Conservation (phyloP, 1,140 invertebrate species). For the Drosophila lini region DNA sequence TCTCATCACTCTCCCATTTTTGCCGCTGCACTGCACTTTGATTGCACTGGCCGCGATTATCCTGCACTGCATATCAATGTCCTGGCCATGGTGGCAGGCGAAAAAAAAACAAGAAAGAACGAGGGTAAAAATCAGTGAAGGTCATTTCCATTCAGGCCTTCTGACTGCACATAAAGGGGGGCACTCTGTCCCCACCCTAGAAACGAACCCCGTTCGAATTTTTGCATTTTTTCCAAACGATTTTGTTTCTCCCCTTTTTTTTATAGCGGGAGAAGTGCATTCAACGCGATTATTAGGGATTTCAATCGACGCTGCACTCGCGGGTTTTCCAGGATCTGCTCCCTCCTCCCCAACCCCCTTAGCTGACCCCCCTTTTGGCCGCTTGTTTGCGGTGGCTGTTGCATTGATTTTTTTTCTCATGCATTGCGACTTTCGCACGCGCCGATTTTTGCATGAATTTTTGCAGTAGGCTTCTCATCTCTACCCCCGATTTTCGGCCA, state of each 20-base stretch:
- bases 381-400: conserved; percentile 74
- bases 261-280: conserved; percentile 59
- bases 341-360: background rate
- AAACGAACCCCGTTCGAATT: conserved; percentile 32
- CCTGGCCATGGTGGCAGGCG: conserved; percentile 28
- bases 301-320: conserved; percentile 77
- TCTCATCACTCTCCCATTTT: background rate
- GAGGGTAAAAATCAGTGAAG: conserved; percentile 66
- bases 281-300: conserved; percentile 80
- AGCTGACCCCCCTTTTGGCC: conserved; percentile 27
- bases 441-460: conserved; percentile 77
- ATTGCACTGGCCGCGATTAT: conserved; percentile 78
- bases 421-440: conserved; percentile 29
- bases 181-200: background rate
- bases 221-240: conserved; percentile 70
- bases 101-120: background rate
- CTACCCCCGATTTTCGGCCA: conserved; percentile 46
- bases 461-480: conserved; percentile 62
- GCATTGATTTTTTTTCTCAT: conserved; percentile 56
- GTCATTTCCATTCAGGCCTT: conserved; percentile 65
- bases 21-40: conserved; percentile 68
- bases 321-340: conserved; percentile 6
- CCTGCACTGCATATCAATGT: conserved; percentile 79
- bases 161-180: conserved; percentile 3
- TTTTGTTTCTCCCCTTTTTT: conserved; percentile 11